Base-by-base conservation (phyloP, 2,888 invertebrate genomes). In the Ichneumoninae sp. region DNA sequence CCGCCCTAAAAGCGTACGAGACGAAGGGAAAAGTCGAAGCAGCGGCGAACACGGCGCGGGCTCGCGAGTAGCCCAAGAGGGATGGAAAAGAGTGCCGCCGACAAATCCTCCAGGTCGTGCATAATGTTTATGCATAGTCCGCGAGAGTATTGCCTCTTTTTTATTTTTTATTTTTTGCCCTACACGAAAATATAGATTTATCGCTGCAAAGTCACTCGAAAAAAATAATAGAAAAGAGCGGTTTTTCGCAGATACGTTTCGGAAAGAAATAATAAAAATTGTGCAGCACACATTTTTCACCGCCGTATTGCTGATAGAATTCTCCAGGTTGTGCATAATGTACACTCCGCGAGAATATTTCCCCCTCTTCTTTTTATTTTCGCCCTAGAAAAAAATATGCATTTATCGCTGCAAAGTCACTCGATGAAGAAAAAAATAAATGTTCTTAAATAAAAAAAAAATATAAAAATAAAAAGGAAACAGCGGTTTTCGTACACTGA, bases 1-100 rank as follows among this genome's bases (percentile, higher is more conserved):
- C 83, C 88, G 87, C 89, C 89, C 91, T 89, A 89, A 91, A 90
- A 89, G 89, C 89, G 85, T 87, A 83, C 80, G 57, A 65, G 81
- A 69, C 71, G 76, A 78, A 81, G 71, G 63, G 78, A 57, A 79
- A 63, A 33, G 63, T 63, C 63, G 63, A 63, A 63, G 63, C 33
- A n/a, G 5, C 33, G 85, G 16, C 22, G 1, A 78, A 50, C 63
- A 50, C 69, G 70, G 60, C 7, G 57, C 44, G n/a, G 19, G 44
- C 22, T 16, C 26, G 47, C 75, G 66, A 68, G 75, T 60, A 65
- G 70, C 63, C 81, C 74, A 75, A 74, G 81, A 85, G 85, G 65
- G 71, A 85, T 70, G 82, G 44, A 80, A 83, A 78, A 81, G 81
- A 75, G 66, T 79, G 71, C 65, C 50, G 50, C 78, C 78, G 82